Evolutionary conservation across 2,113 vertebrate genomes (phyloP).

Genomic region (Nettapus auritus): DNA sequence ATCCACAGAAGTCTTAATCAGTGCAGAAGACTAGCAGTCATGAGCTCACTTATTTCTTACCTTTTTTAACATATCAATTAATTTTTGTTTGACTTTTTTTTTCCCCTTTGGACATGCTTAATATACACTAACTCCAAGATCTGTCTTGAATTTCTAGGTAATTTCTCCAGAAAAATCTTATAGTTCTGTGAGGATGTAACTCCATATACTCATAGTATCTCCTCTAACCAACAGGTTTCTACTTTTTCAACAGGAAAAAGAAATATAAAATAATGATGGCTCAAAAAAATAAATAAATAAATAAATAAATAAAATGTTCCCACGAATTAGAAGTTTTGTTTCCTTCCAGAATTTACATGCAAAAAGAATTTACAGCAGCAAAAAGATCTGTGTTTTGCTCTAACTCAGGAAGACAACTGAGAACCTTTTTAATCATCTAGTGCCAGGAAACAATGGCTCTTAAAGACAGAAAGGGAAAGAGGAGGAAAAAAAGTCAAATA

Average conservation of each 20-base stretch:
- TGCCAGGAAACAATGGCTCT: neutral
- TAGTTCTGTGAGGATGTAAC: neutral
- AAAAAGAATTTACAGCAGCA: too few relatives aligned
- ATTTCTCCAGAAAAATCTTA: neutral
- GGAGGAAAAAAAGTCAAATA: neutral
- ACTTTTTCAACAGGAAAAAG: neutral
- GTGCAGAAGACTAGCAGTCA: neutral
- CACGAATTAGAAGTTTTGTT: neutral
- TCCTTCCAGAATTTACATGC: neutral
- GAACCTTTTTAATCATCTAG: neutral
- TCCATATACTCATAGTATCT: neutral
- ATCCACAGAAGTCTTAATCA: neutral
- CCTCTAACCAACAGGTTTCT: neutral
- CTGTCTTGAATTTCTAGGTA: neutral
- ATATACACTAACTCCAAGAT: neutral
- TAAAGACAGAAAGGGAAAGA: neutral
- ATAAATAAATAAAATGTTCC: neutral
- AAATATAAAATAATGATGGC: neutral
- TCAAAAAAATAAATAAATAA: neutral
- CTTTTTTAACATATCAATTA: neutral
- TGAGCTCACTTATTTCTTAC: neutral
- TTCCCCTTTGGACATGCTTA: accelerated
- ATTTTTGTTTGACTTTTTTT: neutral
- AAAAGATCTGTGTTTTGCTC: neutral
- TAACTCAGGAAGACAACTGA: neutral